Base-by-base conservation (phyloP, 2,888 invertebrate genomes). In the Epirrita christyi region DNA sequence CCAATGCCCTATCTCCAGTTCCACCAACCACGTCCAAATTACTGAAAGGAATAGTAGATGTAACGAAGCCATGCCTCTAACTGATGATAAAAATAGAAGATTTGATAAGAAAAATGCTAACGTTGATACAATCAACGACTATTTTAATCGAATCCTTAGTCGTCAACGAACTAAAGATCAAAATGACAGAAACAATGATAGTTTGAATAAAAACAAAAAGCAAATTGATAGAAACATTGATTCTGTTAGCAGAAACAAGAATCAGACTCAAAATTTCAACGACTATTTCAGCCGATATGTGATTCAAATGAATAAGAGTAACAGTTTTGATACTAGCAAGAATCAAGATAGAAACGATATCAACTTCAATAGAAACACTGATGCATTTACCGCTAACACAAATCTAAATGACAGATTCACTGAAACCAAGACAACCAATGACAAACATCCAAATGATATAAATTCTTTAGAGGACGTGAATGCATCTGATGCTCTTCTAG, bases 1-100 rank as follows among this genome's bases (percentile, higher is more conserved):
- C 0, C 92, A 92, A 63, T 92, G 92, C 42, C 89, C 91, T 0
- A 68, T 78, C 1, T 67, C 80, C 1, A 81, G 71, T 43, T 67
- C 80, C 0, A 69, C 71, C 0, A 78, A 78, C 49, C 79, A 82
- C 55, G 75, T 83, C 3, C 75, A 77, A 15, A 79, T 80, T 0
- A 70, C 82, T 0, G 63, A 78, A 0, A 75, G 85, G 41, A 75
- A 85, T 66, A 74, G 73, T 48, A 70, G 70, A 57, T 89, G 89
- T 52, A 58, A 67, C 41, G 63, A 64, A 32, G 55, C 66, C 28
- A 44, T 64, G 53, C 41, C 58, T 14, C 55, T 65, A 13, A 57
- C 64, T 6, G 60, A 65, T 10, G 45, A 61, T 13, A 56, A 11
- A 11, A 38, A 49, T 9, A 40, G 38, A 46, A 34, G 37, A 15